Evolutionary conservation across 2,888 invertebrate species (phyloP), one percentile per base, ranked within the genome.

Genomic region (Rhamphomyia laevipes): DNA sequence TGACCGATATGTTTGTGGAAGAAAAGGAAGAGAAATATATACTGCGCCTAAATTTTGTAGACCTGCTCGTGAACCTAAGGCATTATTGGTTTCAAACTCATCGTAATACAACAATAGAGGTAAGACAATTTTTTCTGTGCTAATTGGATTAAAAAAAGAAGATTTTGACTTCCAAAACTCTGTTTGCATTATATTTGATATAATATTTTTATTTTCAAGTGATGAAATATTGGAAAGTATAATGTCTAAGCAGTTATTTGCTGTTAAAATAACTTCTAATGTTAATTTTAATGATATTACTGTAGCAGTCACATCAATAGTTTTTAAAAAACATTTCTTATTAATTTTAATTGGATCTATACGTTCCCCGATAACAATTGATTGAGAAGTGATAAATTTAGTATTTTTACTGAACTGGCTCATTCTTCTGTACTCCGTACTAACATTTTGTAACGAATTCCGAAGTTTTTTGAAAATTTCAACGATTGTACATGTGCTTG

Each of bases 31-130:
- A 23, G 37, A 44, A 13, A 47, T 41, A 47, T 47, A 47, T 37
- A 43, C 31, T 16, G 47, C 43, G 43, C 37, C 43, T 12, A 43
- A 18, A 23, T 42, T 42, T 31, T 41, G 41, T 4, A 47, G 13
- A 2, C 47, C 21, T 31, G 43, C 17, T 43, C 48, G 11, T 17
- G 48, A 43, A 3, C 48, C 48, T 16, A 48, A 27, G 15, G 37
- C 23, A 43, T 48, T 48, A 38, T 48, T 48, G 2, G 37, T 23
- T 27, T 48, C 48, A 41, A 48, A 48, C 17, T 43, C 48, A 23
- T 43, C 48, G 23, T 21, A 48, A 17, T 48, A 48, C 9, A 48
- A 15, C 4, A 48, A 18, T 16, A 48, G 23, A 16, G 43, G 48
- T 13, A 48, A 23, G n/a, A 47, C 41, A 45, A 45, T 21, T 3